phyloP scores from a whole-genome alignment of 35 echinoderm and acorn worm species.

The Lytechinus variegatus region DNA sequence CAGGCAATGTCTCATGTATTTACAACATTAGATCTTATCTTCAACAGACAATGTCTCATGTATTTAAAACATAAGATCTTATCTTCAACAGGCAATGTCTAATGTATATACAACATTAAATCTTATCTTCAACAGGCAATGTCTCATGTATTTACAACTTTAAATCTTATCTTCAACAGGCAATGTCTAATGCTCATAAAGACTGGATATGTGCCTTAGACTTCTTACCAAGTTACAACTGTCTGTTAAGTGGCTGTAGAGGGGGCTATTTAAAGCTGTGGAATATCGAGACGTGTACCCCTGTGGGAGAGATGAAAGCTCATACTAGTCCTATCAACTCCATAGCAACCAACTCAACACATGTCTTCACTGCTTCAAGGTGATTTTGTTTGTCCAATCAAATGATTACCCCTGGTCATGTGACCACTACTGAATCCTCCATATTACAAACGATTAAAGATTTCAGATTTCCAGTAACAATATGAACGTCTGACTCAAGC shows the following conservation, averaged over 20 bases:
- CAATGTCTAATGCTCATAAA: conserved; percentile 94
- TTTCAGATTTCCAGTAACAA: too few relatives aligned
- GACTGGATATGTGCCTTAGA: conserved; percentile 98
- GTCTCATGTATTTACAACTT: too few relatives aligned
- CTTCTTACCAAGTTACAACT: conserved; percentile 82
- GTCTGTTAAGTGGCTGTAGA: conserved; percentile 90
- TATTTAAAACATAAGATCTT: too few relatives aligned
- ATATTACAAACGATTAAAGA: not conserved
- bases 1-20: too few relatives aligned
- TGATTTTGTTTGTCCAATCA: not conserved
- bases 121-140: too few relatives aligned
- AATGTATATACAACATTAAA: too few relatives aligned
- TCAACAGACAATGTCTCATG: too few relatives aligned
- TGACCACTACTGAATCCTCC: not conserved
- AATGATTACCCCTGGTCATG: not conserved
- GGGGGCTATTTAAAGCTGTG: conserved; percentile 88
- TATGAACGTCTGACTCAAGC: too few relatives aligned
- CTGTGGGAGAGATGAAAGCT: conserved; percentile 94
- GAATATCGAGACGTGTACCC: conserved; percentile 73
- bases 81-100: too few relatives aligned
- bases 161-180: conserved; percentile 45
- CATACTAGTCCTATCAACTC: conserved; percentile 97
- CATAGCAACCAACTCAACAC: conserved; percentile 88
- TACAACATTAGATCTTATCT: too few relatives aligned
- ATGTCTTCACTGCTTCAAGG: conserved; percentile 98